phyloP scores from a whole-genome alignment of 2,888 invertebrate genomes.

The Priocnemis perturbator region DNA sequence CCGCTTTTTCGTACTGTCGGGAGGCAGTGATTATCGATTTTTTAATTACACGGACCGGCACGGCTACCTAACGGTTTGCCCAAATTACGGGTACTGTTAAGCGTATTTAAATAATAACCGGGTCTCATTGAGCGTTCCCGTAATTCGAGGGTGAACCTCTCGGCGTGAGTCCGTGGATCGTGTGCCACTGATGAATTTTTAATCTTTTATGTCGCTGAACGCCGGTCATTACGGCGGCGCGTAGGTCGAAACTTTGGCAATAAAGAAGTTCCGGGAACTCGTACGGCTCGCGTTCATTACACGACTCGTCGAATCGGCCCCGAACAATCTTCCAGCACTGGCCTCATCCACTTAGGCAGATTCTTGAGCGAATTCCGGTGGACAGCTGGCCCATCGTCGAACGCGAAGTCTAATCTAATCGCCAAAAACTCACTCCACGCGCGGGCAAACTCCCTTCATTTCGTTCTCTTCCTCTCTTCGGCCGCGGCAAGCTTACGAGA shows the following conservation, averaged over 20 bases:
- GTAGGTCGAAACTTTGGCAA: slow-evolving; percentile 52
- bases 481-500: slow-evolving; percentile 65
- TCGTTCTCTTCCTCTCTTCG: slow-evolving; percentile 55
- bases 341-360: slow-evolving; percentile 64
- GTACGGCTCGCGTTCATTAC: slow-evolving; percentile 55
- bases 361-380: slow-evolving; percentile 63
- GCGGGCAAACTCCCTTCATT: slow-evolving; percentile 67
- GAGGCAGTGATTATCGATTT: no score
- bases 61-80: no score
- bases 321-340: slow-evolving; percentile 53
- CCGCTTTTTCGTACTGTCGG: no score
- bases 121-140: no score
- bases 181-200: slow-evolving; percentile 44
- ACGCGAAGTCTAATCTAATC: slow-evolving; percentile 67
- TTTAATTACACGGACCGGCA: no score
- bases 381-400: slow-evolving; percentile 63
- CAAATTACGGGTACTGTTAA: no score
- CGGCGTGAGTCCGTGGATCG: background rate
- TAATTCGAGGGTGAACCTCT: background rate
- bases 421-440: slow-evolving; percentile 66
- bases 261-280: slow-evolving; percentile 58
- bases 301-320: slow-evolving; percentile 40
- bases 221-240: slow-evolving; percentile 33
- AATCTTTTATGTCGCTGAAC: slow-evolving; percentile 40
- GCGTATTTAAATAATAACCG: no score